phyloP scores from a whole-genome alignment of 2,797 vertebrate genomes.

The Nothura maculosa region DNA sequence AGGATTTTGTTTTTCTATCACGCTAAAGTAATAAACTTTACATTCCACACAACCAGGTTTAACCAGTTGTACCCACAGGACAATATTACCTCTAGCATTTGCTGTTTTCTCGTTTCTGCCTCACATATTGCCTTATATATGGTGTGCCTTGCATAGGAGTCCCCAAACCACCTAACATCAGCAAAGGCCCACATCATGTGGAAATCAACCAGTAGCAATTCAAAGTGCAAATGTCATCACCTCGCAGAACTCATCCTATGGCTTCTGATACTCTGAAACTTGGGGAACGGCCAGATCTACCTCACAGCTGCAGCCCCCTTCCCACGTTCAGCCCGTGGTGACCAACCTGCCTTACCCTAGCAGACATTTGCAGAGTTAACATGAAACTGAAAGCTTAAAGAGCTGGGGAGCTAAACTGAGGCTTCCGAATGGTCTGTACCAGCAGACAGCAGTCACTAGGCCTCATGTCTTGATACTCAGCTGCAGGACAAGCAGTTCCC shows the following conservation, averaged over 20 bases:
- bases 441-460: background rate
- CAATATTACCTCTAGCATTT: accelerated
- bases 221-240: accelerated
- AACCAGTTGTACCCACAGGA: background rate
- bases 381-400: background rate
- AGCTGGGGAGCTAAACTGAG: background rate
- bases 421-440: background rate
- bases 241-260: accelerated
- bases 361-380: background rate
- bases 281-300: background rate
- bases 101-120: background rate
- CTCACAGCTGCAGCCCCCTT: background rate
- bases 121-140: accelerated
- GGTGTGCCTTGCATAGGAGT: background rate
- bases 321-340: accelerated
- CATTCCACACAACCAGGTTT: background rate
- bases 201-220: background rate
- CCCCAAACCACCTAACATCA: accelerated
- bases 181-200: background rate
- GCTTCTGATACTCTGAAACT: background rate
- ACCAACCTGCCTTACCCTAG: background rate
- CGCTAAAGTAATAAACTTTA: background rate
- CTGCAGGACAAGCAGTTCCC: background rate
- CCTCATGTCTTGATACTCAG: background rate
- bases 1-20: background rate